These are phyloP conservation scores for Ganaspis brasiliensis DNA, from an alignment of 2,888 invertebrate species.

Conservation along the genomic window DNA sequence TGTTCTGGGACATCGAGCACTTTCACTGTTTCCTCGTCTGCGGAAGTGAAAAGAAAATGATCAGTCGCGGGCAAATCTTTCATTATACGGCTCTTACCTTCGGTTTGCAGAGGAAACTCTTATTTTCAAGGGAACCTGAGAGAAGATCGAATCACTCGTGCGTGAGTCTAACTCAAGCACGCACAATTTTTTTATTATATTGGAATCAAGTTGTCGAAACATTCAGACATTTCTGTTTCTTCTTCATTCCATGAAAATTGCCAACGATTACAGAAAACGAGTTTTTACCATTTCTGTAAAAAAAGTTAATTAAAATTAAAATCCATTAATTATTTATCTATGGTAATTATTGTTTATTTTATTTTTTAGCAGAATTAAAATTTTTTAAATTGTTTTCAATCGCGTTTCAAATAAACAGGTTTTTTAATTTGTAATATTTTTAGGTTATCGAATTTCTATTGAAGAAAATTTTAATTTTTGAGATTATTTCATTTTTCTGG, in stretches of 20 bases:
- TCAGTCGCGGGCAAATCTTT: constrained; percentile 57
- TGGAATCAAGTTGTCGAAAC: constrained; percentile 49
- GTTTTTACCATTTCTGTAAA: too few relatives aligned
- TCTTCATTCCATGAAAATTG: background rate
- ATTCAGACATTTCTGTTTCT: background rate
- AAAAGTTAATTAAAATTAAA: too few relatives aligned
- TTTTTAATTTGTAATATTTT: too few relatives aligned
- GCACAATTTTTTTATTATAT: constrained; percentile 37
- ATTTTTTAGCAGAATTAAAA: too few relatives aligned
- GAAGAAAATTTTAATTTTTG: too few relatives aligned
- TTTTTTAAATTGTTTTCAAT: too few relatives aligned
- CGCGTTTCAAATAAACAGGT: too few relatives aligned
- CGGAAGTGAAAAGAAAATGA: constrained; percentile 73
- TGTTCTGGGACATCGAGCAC: constrained; percentile 66
- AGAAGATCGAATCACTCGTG: constrained; percentile 61
- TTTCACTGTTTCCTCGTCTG: constrained; percentile 73
- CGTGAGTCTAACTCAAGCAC: constrained; percentile 48
- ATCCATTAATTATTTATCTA: too few relatives aligned
- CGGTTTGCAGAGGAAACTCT: constrained; percentile 60
- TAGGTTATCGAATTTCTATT: too few relatives aligned
- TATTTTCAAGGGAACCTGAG: constrained; percentile 66
- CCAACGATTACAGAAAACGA: background rate
- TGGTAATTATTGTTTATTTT: too few relatives aligned
- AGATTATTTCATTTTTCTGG: too few relatives aligned
- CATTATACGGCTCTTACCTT: constrained; percentile 63